Conservation (phyloP, 2,113 vertebrate species). For the Prinia subflava region DNA sequence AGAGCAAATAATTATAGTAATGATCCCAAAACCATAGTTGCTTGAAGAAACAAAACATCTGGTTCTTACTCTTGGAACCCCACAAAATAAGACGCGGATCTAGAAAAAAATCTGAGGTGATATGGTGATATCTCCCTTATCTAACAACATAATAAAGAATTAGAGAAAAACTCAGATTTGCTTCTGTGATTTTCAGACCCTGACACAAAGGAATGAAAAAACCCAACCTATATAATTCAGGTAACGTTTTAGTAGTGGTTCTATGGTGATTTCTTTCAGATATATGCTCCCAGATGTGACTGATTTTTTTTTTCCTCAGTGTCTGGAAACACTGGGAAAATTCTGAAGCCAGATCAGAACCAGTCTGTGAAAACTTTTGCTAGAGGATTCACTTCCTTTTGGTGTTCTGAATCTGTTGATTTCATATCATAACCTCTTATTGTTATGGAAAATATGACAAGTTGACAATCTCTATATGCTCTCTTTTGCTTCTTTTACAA, state of each 20-base stretch:
- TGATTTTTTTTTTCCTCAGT: neutral
- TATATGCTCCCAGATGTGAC: neutral
- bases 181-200: neutral
- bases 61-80: neutral
- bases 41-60: neutral
- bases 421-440: neutral
- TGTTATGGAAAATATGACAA: neutral
- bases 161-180: neutral
- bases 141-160: neutral
- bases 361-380: neutral
- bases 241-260: neutral
- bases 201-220: neutral
- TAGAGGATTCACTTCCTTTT: neutral
- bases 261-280: neutral
- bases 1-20: neutral
- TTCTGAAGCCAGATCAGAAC: neutral
- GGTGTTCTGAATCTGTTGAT: neutral
- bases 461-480: neutral
- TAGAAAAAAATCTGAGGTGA: neutral
- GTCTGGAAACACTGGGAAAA: neutral
- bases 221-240: neutral
- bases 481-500: neutral
- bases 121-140: neutral
- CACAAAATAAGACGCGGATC: accelerated
- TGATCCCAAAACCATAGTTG: neutral